phyloP scores from a whole-genome alignment of 2,888 invertebrate genomes.

The Ariolimax columbianus region DNA sequence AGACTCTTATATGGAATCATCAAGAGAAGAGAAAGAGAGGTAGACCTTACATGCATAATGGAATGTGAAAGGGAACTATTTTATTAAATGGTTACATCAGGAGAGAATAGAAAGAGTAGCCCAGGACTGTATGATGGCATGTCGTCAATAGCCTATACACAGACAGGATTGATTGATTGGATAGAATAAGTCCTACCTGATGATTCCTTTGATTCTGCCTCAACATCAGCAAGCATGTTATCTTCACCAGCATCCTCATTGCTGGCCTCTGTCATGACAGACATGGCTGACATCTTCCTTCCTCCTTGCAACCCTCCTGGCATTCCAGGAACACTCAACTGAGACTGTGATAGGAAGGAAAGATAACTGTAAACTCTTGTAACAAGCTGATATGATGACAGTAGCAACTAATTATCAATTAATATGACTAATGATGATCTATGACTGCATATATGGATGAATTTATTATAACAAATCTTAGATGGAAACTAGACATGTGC shows the following conservation, averaged over 20 bases:
- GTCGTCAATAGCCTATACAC: too few species aligned
- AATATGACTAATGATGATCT: not conserved
- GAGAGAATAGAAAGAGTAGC: too few species aligned
- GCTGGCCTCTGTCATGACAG: conserved; percentile 65
- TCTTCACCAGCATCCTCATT: conserved; percentile 56
- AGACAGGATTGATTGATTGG: not conserved
- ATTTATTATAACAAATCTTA: too few species aligned
- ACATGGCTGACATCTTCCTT: conserved; percentile 59
- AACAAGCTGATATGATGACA: not conserved
- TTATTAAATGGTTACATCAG: too few species aligned
- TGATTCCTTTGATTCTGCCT: conserved; percentile 5
- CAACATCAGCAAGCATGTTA: conserved; percentile 31
- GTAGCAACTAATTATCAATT: not conserved
- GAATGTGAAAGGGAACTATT: too few species aligned
- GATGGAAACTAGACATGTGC: too few species aligned
- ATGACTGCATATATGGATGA: too few species aligned
- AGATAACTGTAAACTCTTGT: not conserved
- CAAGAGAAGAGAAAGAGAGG: too few species aligned
- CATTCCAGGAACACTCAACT: conserved; percentile 55
- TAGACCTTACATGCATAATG: too few species aligned
- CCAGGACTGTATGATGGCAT: too few species aligned
- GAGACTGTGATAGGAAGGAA: conserved; percentile 46
- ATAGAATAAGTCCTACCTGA: conserved; percentile 23
- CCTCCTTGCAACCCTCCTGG: conserved; percentile 35
- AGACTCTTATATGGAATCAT: not conserved